A percentile compares a stretch with the other conserved stretches of the same genome.
Evolutionary conservation across 2,113 vertebrate species (phyloP).

Genomic region (Falco punctatus): DNA sequence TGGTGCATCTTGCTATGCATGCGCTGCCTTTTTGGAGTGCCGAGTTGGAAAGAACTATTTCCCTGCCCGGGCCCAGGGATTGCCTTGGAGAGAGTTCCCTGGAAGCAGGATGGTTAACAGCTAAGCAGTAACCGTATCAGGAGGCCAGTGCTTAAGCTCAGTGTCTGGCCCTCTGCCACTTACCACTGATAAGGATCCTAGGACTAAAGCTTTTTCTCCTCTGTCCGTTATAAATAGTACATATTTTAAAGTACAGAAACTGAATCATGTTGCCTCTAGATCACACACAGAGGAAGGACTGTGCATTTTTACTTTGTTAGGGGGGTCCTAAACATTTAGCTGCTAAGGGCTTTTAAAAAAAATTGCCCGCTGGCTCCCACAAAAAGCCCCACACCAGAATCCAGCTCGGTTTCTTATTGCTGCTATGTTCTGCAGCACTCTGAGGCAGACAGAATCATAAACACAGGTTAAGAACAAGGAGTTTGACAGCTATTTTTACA

Average conservation of each 20-base stretch:
- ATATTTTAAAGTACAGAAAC: not conserved
- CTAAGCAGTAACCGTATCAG: not conserved
- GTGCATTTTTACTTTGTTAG: not conserved
- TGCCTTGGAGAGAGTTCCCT: fast-evolving
- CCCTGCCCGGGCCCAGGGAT: not conserved
- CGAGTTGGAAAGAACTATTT: not conserved
- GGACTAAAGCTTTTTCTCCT: not conserved
- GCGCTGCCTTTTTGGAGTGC: not conserved
- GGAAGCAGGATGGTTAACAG: not conserved
- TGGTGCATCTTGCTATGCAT: not conserved
- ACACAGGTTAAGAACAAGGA: not conserved
- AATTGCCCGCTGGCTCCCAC: not conserved
- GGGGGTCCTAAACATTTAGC: not conserved
- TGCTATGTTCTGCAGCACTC: not conserved
- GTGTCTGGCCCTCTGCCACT: not conserved
- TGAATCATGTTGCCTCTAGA: not conserved
- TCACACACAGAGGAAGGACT: not conserved
- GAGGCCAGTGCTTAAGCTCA: not conserved
- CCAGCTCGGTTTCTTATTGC: not conserved
- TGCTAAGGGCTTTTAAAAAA: not conserved
- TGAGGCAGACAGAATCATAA: not conserved
- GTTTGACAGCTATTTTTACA: not conserved
- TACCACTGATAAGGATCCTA: not conserved
- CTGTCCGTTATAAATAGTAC: not conserved
- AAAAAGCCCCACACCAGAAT: not conserved